These are phyloP conservation scores for Acromyrmex echinatior DNA, from an alignment of 1,140 invertebrate species.

Conservation along the genomic window DNA sequence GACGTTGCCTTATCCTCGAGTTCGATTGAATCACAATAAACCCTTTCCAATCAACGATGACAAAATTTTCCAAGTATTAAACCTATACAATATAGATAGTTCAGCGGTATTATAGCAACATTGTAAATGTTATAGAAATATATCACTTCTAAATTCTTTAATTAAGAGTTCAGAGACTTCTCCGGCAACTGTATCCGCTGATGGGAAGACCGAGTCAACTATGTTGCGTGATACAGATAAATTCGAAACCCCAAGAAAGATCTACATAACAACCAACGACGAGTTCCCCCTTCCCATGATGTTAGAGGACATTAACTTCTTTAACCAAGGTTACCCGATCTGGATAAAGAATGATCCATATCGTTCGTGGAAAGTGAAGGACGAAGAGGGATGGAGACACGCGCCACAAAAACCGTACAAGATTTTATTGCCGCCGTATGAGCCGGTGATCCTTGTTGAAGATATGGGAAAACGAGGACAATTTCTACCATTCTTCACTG, in stretches of 20 bases:
- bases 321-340: slow-evolving; percentile 33
- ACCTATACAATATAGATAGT: too few relatives aligned
- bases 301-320: slow-evolving; percentile 30
- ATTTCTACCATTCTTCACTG: slow-evolving; percentile 17
- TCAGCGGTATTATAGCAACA: too few relatives aligned
- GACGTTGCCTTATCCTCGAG: not conserved
- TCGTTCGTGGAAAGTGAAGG: not conserved
- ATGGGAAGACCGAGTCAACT: not conserved
- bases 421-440: slow-evolving; percentile 50
- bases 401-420: slow-evolving; percentile 4
- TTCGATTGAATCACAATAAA: not conserved
- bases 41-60: not conserved
- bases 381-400: slow-evolving; percentile 11
- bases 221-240: not conserved
- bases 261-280: slow-evolving; percentile 20
- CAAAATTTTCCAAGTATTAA: not conserved
- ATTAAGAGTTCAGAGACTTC: not conserved
- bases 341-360: slow-evolving; percentile 35
- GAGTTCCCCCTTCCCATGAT: not conserved
- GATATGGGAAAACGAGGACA: not conserved
- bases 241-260: slow-evolving; percentile 15
- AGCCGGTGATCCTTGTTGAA: slow-evolving; percentile 41
- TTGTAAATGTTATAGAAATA: not conserved
- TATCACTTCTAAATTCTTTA: not conserved
- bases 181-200: not conserved